Evolutionary conservation across 2,888 invertebrate species (phyloP).

Genomic region (Eulithis testata): DNA sequence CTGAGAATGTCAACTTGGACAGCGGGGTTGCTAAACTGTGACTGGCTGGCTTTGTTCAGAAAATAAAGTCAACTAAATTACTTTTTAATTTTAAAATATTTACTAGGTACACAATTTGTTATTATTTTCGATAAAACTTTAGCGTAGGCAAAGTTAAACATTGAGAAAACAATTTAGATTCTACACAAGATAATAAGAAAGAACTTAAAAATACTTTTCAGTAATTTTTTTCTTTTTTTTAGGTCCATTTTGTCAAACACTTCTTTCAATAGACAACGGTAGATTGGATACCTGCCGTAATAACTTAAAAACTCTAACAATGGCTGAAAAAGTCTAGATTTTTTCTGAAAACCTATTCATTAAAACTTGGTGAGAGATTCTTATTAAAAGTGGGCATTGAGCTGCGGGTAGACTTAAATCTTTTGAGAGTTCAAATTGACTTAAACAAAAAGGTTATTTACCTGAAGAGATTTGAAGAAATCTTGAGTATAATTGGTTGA

Average conservation of each 20-base stretch:
- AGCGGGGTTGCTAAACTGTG: too few species aligned
- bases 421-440: slow-evolving; percentile 20
- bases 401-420: slow-evolving; percentile 33
- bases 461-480: slow-evolving; percentile 33
- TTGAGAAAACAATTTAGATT: slow-evolving; percentile 7
- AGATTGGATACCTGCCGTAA: neutral
- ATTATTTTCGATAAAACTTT: neutral
- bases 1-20: too few species aligned
- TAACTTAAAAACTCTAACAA: slow-evolving; percentile 28
- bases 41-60: too few species aligned
- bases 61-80: too few species aligned
- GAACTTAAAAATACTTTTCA: neutral
- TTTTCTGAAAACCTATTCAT: slow-evolving; percentile 50
- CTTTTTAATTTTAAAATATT: too few species aligned
- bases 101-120: too few species aligned
- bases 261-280: slow-evolving; percentile 25
- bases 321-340: slow-evolving; percentile 39
- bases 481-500: slow-evolving; percentile 21
- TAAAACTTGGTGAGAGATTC: slow-evolving; percentile 49
- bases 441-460: slow-evolving; percentile 32
- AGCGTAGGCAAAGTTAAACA: neutral
- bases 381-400: slow-evolving; percentile 43
- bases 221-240: slow-evolving; percentile 4
- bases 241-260: slow-evolving; percentile 2
- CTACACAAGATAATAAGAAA: too few species aligned